Evolutionary conservation across 2,113 vertebrate genomes (phyloP), one percentile per base, ranked within the genome.

Genomic region (Cyprichromis sp.): DNA sequence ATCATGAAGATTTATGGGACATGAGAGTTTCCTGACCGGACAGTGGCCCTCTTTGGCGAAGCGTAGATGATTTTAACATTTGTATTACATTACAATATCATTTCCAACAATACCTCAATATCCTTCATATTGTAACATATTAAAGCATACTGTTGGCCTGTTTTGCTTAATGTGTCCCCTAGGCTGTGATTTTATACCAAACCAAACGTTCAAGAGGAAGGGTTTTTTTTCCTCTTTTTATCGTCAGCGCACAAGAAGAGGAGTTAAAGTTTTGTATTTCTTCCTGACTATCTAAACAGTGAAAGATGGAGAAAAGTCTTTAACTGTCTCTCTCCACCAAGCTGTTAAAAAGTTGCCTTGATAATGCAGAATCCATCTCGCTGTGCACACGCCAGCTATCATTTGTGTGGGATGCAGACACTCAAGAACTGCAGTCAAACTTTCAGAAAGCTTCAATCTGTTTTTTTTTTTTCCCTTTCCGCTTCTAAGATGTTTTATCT

Each of bases 281-380:
- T 88, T 59, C 36, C 68, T 24, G 68, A 42, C 81, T 38, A 40
- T 86, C 36, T 81, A 54, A 90, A 93, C 90, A 83, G 90, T 87
- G 90, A 87, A 71, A 86, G 42, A 86, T 40, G 42, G 80, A 82
- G 73, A 78, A 89, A 93, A 89, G 45, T 54, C 81, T 92, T 87
- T 87, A 91, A 93, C 92, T 82, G 85, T 87, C 71, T 91, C 79
- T 94, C 94, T 95, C 93, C 94, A 94, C 86, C 85, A 86, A 94
- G 76, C 87, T 92, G 87, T 93, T 92, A 68, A 95, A 87, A 91
- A 92, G 86, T 61, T 26, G 45, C 66, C 61, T 71, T 81, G 88
- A 94, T 95, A 94, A 89, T 26, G 36, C 83, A n/a, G 87, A 52
- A 88, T 89, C 80, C 40, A 83, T 87, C 82, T 82, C 55, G 63